Percentiles rank a stretch among this genome's conserved stretches.
phyloP scores from a whole-genome alignment of 1,140 invertebrate genomes.

The Bombus waltoni region DNA sequence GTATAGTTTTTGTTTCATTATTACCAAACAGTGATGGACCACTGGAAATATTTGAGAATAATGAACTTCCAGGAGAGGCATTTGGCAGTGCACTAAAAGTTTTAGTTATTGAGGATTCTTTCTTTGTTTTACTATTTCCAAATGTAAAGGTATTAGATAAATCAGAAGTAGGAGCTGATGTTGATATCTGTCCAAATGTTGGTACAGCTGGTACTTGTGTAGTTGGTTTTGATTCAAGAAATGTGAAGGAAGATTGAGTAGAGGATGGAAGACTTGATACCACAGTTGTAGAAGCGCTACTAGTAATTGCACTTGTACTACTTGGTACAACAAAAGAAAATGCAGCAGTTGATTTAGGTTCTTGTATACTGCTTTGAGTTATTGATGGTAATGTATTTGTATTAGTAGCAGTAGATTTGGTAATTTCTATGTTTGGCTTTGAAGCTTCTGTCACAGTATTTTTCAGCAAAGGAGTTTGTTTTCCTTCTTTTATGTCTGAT shows the following conservation, averaged over 20 bases:
- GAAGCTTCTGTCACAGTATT: conserved; percentile 20
- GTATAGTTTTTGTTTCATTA: conserved; percentile 51
- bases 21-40: conserved; percentile 48
- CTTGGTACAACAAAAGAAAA: conserved; percentile 78
- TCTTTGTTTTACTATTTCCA: conserved; percentile 45
- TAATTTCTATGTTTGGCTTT: conserved; percentile 18
- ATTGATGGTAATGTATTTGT: not conserved
- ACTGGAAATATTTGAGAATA: conserved; percentile 47
- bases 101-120: not conserved
- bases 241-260: conserved; percentile 66
- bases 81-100: conserved; percentile 13
- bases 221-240: conserved; percentile 57
- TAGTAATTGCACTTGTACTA: conserved; percentile 21
- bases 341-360: conserved; percentile 49
- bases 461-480: not conserved
- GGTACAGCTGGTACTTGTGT: conserved; percentile 30
- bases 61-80: not conserved
- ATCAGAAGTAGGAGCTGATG: conserved; percentile 29
- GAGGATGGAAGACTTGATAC: conserved; percentile 64
- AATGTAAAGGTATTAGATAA: conserved; percentile 54
- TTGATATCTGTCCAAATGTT: conserved; percentile 53
- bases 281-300: conserved; percentile 34
- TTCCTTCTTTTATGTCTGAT: conserved; percentile 28
- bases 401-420: conserved; percentile 5
- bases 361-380: conserved; percentile 27